phyloP scores from a whole-genome alignment of 2,113 vertebrate genomes.

The Zosterops pallidus region DNA sequence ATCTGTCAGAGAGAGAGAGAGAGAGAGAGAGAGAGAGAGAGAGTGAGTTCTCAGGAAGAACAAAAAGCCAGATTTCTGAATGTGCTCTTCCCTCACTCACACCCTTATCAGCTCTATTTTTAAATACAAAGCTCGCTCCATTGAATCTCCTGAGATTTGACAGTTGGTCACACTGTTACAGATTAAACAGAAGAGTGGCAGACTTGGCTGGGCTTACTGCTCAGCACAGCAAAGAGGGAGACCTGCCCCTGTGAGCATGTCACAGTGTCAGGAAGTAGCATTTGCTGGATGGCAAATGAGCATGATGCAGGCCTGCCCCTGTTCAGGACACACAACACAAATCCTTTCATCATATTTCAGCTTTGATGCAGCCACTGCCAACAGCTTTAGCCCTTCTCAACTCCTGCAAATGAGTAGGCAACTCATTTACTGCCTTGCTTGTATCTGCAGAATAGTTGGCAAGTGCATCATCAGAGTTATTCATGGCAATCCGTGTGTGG shows the following conservation, averaged over 20 bases:
- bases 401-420: neutral
- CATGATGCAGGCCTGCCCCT: neutral
- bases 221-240: neutral
- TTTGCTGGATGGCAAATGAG: neutral
- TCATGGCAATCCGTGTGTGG: neutral
- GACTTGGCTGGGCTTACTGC: neutral
- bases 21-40: neutral
- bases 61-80: constrained; percentile 21
- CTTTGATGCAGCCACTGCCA: neutral
- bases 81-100: neutral
- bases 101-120: constrained; percentile 30
- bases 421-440: neutral
- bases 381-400: neutral
- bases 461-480: neutral
- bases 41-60: neutral
- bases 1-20: neutral
- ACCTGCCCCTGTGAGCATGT: neutral
- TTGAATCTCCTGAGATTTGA: constrained; percentile 15
- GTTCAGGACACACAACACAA: neutral
- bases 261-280: neutral
- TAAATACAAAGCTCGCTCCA: neutral
- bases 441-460: neutral
- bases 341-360: neutral
- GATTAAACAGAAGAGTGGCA: neutral
- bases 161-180: neutral